Evolutionary conservation across 1,140 invertebrate species (phyloP).

Genomic region (Goniozus legneri): DNA sequence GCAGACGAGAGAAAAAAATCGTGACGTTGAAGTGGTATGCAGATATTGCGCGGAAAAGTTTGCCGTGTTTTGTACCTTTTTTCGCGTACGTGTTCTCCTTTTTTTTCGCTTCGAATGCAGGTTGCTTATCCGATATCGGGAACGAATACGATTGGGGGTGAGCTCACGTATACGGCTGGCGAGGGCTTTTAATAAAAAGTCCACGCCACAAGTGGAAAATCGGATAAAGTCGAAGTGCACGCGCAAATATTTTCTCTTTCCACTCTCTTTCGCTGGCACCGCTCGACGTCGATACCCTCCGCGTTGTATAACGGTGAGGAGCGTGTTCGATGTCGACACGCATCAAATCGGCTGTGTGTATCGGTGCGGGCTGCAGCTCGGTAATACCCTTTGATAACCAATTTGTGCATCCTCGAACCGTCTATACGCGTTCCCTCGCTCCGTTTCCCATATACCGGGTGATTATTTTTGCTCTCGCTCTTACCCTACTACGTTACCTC

Average conservation of each 20-base stretch:
- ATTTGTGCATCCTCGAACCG: constrained; percentile 39
- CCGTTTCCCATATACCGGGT: constrained; percentile 28
- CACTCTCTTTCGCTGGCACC: constrained; percentile 25
- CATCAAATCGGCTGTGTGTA: constrained; percentile 47
- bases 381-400: constrained; percentile 52
- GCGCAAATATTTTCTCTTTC: constrained; percentile 45
- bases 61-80: no score
- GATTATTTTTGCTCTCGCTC: constrained; percentile 14
- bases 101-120: no score
- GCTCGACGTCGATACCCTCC: no score
- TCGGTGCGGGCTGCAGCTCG: constrained; percentile 36
- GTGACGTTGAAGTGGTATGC: no score
- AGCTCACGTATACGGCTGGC: constrained; percentile 12
- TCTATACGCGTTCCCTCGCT: constrained; percentile 22
- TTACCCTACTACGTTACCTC: no score
- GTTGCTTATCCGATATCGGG: background rate
- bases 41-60: no score
- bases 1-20: no score
- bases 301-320: background rate
- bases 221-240: constrained; percentile 40
- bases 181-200: constrained; percentile 44
- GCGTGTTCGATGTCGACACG: constrained; percentile 11
- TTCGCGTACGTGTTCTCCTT: no score
- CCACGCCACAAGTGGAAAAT: constrained; percentile 44
- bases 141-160: background rate